Percentiles rank a stretch among this genome's conserved stretches.
Evolutionary conservation across 1,140 invertebrate species (phyloP).

Genomic region (Leptinotarsa texana): DNA sequence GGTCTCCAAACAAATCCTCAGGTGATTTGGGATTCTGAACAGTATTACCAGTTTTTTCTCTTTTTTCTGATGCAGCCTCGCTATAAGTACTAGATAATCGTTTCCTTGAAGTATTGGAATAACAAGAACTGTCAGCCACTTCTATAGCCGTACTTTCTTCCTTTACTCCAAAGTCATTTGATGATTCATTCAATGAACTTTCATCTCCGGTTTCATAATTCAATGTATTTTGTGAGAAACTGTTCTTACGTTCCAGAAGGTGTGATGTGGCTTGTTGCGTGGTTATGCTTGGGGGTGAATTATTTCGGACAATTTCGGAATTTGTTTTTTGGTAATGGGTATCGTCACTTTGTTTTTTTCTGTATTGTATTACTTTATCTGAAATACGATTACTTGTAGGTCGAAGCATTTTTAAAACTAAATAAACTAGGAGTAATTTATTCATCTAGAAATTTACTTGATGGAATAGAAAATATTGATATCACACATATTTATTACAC

Average conservation of each 20-base stretch:
- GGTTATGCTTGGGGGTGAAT: neutral
- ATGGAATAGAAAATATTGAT: too few relatives aligned
- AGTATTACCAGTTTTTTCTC: constrained; percentile 26
- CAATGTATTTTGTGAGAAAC: constrained; percentile 17
- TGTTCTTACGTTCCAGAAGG: constrained; percentile 2
- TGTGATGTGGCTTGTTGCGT: neutral
- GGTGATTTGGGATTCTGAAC: constrained; percentile 34
- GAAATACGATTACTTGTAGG: neutral
- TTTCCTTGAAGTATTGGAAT: constrained; percentile 28
- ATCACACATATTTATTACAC: too few relatives aligned
- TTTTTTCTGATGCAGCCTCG: constrained; percentile 31
- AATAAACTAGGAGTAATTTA: too few relatives aligned
- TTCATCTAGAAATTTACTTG: too few relatives aligned
- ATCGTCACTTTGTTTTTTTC: constrained; percentile 36
- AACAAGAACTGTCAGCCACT: constrained; percentile 34
- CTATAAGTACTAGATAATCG: constrained; percentile 34
- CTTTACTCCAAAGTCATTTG: constrained; percentile 33
- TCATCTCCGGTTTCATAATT: constrained; percentile 32
- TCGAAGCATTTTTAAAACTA: too few relatives aligned
- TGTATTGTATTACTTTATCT: constrained; percentile 46
- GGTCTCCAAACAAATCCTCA: constrained; percentile 45
- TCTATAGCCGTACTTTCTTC: constrained; percentile 33
- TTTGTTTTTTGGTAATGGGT: constrained; percentile 13
- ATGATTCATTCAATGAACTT: constrained; percentile 36
- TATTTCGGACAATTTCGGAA: neutral